These are phyloP conservation scores for Lycocerus yunnanus DNA, from an alignment of 2,888 invertebrate genomes.

Conservation along the genomic window DNA sequence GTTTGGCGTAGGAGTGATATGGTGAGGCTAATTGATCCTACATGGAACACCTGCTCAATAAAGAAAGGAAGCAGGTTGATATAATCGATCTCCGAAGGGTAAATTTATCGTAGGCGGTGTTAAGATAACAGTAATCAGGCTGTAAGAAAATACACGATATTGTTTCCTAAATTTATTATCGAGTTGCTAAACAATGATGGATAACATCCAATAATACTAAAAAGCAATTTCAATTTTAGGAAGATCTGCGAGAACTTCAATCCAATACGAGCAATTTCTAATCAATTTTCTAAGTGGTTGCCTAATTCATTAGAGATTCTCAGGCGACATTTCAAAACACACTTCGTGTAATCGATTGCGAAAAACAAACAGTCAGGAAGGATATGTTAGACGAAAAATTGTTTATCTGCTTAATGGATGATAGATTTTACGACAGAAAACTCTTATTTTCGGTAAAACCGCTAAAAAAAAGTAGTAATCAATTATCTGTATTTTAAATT, in stretches of 20 bases:
- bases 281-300: neutral
- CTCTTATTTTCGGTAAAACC: too few species aligned
- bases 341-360: neutral
- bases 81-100: neutral
- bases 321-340: neutral
- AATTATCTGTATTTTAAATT: too few species aligned
- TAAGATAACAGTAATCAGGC: neutral
- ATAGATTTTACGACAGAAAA: too few species aligned
- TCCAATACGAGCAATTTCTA: neutral
- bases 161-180: neutral
- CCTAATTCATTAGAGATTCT: neutral
- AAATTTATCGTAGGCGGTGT: neutral
- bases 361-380: neutral
- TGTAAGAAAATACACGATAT: neutral
- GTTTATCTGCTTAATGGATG: neutral
- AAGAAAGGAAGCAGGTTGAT: neutral
- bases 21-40: neutral
- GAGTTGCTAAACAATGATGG: neutral
- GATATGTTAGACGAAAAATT: neutral
- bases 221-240: neutral
- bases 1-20: neutral
- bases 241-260: neutral
- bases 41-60: neutral
- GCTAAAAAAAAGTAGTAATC: too few species aligned
- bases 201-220: neutral